phyloP scores from a whole-genome alignment of 2,888 invertebrate genomes.

The Tortricodes alternella region DNA sequence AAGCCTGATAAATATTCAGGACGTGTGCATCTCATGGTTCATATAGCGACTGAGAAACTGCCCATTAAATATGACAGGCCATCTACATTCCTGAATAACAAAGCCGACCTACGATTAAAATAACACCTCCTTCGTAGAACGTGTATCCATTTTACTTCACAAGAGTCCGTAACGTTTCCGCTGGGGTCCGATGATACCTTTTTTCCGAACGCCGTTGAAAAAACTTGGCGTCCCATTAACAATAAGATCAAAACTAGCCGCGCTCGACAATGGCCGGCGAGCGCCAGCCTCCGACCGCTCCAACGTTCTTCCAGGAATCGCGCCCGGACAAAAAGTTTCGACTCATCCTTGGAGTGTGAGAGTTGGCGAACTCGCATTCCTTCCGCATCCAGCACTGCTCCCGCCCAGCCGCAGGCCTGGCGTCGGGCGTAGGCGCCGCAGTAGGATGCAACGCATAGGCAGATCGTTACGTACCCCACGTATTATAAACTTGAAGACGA shows the following conservation, averaged over 20 bases:
- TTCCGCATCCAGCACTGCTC: constrained; percentile 39
- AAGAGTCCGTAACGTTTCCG: constrained; percentile 81
- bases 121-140: constrained; percentile 81
- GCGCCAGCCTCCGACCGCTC: constrained; percentile 77
- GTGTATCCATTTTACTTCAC: constrained; percentile 79
- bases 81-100: constrained; percentile 81
- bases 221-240: constrained; percentile 82
- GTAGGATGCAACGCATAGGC: no score
- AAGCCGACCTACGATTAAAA: constrained; percentile 80
- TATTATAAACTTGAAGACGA: not conserved
- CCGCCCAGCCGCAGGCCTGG: constrained; percentile 25
- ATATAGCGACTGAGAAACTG: constrained; percentile 69
- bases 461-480: no score
- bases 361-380: constrained; percentile 72
- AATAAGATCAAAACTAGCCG: constrained; percentile 83
- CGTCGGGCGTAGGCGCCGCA: no score
- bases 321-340: constrained; percentile 74
- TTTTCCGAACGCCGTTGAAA: constrained; percentile 76
- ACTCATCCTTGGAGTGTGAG: constrained; percentile 78
- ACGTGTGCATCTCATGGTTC: constrained; percentile 61
- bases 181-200: constrained; percentile 78
- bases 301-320: constrained; percentile 76
- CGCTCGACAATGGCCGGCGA: constrained; percentile 75
- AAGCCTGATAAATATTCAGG: constrained; percentile 65
- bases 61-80: constrained; percentile 81